Evolutionary conservation across 1,140 invertebrate species (phyloP), one percentile per base, ranked within the genome.

Genomic region (Eriocheir sinensis): DNA sequence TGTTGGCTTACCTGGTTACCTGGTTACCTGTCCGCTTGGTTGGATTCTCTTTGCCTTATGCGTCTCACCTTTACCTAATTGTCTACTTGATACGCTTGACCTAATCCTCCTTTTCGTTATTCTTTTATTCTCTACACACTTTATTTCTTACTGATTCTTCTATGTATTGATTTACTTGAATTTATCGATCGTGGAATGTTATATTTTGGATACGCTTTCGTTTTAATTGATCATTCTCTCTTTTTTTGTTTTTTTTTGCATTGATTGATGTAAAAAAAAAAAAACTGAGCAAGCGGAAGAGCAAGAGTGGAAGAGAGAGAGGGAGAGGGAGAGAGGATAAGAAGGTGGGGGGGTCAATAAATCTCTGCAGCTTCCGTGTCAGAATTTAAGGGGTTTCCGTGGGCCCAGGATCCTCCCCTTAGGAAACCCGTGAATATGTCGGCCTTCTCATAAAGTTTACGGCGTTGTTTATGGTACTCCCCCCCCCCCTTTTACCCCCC

Each of bases 361-460:
- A 8, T 83, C 27, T 41, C 34, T 27, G 41, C 34, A 92, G 8
- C 72, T 32, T 40, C 36, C 53, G 17, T 8, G 38, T 3, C 34
- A 6, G 53, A 53, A 34, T 90, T 53, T 21, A n/a, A 89, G 48
- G 40, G 48, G n/a, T 81, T 93, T 85, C 91, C 91, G 80, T 30
- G 40, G 32, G 79, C 27, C n/a, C 80, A 85, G 36, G 80, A 53
- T 93, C 79, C 36, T 41, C 72, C 83, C 91, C 91, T 93, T 81
- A 85, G 86, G 91, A 93, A 93, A 93, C 80, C 40, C 91, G 83
- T 93, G 86, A 93, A 93, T 93, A 93, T 85, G 91, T 93, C 86
- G 91, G 79, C 91, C 44, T 93, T 85, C 40, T 85, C 91, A 44
- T 93, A 93, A 93, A 93, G 12, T 93, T 93, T 93, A 93, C 86